Evolutionary conservation across 2,113 vertebrate genomes (phyloP), one percentile per base, ranked within the genome.

Genomic region (Fukomys damarensis): DNA sequence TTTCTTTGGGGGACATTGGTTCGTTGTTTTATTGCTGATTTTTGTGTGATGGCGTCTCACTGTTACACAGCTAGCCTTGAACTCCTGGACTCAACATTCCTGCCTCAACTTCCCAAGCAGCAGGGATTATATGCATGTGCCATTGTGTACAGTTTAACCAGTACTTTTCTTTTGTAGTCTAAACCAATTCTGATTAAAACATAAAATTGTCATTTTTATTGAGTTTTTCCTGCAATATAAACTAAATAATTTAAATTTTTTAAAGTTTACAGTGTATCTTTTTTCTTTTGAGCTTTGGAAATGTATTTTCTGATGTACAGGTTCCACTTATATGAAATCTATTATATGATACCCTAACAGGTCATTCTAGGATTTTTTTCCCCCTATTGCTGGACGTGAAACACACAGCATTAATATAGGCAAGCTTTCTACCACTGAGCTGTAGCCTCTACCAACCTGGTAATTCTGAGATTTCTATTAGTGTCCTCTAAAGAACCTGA

Each of bases 391-490:
- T 49, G 16, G 72, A 65, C 16, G 30, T 58, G 30, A 41, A 79
- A 77, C 19, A 28, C 58, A 86, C 38, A 76, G 8, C 38, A 12
- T 76, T 76, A 76, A 46, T 68, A 35, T 19, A 65, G 7, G 20
- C 49, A 87, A 43, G 14, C 7, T 11, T 49, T 52, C 38, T 79
- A 20, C 46, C 46, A 79, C 63, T 87, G 38, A 80, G 28, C 32
- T 70, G 38, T 30, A 68, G 80, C 32, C 4, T 38, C 12, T 59
- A 7, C 24, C 12, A 70, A 7, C 24, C 32, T 49, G 56, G 30
- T 58, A 72, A 49, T 58, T 94, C 63, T 94, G 0, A 80, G 7
- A 32, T 94, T 93, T 91, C 72, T 96, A 2, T 86, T 96, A 87
- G 59, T 49, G 68, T 63, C 24, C 35, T 96, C 43, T 68, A 38